A percentile compares a stretch with the other conserved stretches of the same genome.
Conservation (phyloP, 2,113 vertebrate genomes). For the Lates calcarifer region DNA sequence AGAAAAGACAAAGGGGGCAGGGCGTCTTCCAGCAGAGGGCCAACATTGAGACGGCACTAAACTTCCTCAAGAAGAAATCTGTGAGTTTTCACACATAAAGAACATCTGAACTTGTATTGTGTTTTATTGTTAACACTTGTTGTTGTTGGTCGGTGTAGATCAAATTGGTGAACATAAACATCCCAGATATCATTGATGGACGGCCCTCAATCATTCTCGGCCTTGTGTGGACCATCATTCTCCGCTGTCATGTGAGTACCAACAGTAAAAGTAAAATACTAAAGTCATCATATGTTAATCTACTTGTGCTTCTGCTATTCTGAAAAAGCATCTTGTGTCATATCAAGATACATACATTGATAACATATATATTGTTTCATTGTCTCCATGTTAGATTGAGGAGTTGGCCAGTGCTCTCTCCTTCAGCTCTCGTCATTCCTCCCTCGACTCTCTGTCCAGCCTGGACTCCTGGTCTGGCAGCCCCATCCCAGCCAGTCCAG, state of each 20-base stretch:
- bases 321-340: not conserved
- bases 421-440: conserved; percentile 84
- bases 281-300: not conserved
- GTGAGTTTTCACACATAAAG: conserved; percentile 74
- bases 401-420: conserved; percentile 87
- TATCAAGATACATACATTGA: not conserved
- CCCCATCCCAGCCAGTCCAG: conserved; percentile 69
- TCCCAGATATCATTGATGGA: conserved; percentile 93
- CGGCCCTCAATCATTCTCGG: conserved; percentile 93
- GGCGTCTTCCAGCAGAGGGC: conserved; percentile 91
- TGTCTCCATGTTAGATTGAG: conserved; percentile 85
- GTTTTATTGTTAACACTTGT: not conserved
- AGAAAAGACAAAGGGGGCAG: conserved; percentile 91
- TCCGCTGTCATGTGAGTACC: conserved; percentile 93
- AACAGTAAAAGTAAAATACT: not conserved
- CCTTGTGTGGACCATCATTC: conserved; percentile 94
- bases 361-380: not conserved
- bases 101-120: not conserved
- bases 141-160: conserved; percentile 79
- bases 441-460: conserved; percentile 80
- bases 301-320: not conserved
- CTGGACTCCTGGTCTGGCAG: conserved; percentile 79
- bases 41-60: conserved; percentile 92
- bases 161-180: conserved; percentile 95
- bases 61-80: conserved; percentile 90